Evolutionary conservation across 2,113 vertebrate species (phyloP).

Genomic region (Dicaeum eximium): DNA sequence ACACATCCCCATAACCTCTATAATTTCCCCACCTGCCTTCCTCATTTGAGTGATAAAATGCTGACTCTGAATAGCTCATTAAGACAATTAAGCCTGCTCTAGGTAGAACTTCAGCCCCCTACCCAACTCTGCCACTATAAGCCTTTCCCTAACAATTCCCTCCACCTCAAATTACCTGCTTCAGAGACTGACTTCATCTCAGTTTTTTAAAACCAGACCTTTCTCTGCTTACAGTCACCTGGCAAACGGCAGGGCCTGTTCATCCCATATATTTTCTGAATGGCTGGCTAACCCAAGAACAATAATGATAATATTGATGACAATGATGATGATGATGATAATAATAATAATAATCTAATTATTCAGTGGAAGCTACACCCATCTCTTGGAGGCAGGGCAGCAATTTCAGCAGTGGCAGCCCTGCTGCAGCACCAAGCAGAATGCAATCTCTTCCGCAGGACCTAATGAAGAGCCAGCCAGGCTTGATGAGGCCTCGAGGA

Average conservation of each 20-base stretch:
- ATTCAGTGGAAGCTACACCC: fast-evolving
- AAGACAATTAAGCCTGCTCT: background rate
- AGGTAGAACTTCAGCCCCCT: background rate
- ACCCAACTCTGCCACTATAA: background rate
- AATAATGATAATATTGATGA: too few relatives aligned
- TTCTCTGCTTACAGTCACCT: background rate
- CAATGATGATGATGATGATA: fast-evolving
- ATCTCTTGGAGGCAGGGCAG: background rate
- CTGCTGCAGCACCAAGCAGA: background rate
- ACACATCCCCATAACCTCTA: background rate
- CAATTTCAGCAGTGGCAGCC: background rate
- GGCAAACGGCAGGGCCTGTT: background rate
- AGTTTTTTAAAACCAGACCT: background rate
- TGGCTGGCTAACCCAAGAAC: fast-evolving
- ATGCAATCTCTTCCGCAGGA: fast-evolving
- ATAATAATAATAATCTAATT: fast-evolving
- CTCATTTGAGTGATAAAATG: background rate
- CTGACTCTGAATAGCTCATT: background rate
- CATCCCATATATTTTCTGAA: background rate
- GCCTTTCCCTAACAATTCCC: background rate
- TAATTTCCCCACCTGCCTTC: background rate
- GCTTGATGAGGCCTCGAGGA: background rate
- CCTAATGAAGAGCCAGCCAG: background rate
- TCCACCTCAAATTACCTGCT: background rate
- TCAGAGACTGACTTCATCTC: background rate